A percentile compares a stretch with the other conserved stretches of the same genome.
Evolutionary conservation across 2,888 invertebrate species (phyloP).

Genomic region (Chymomyza procnemis): DNA sequence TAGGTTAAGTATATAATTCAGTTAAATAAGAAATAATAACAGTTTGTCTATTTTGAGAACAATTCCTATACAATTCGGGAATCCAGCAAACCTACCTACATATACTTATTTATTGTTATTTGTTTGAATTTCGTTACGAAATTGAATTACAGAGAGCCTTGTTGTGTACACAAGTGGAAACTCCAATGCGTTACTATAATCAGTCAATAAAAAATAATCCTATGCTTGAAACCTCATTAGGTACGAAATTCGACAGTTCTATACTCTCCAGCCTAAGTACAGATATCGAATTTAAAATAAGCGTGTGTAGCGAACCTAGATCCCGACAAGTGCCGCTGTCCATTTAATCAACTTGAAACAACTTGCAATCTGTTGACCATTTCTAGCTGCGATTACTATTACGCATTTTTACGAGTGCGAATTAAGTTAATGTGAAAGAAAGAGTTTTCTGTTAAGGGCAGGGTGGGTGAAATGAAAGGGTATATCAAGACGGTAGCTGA

Average conservation of each 20-base stretch:
- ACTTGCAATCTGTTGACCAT: not conserved
- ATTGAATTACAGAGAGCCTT: slow-evolving; percentile 25
- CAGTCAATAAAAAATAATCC: not conserved
- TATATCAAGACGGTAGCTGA: not conserved
- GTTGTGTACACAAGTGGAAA: not conserved
- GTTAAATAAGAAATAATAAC: too few relatives aligned
- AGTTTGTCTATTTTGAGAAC: too few relatives aligned
- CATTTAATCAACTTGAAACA: slow-evolving; percentile 3
- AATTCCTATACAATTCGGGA: not conserved
- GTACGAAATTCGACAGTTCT: too few relatives aligned
- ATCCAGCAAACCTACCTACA: slow-evolving; percentile 11
- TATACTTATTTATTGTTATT: slow-evolving; percentile 5
- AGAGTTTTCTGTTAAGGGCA: not conserved
- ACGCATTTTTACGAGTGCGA: slow-evolving; percentile 49
- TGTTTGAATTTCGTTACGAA: slow-evolving; percentile 22
- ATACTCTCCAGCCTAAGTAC: too few relatives aligned
- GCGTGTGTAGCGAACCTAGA: too few relatives aligned
- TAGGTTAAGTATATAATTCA: too few relatives aligned
- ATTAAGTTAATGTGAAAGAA: not conserved
- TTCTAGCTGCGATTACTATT: slow-evolving; percentile 43
- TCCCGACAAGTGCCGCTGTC: not conserved
- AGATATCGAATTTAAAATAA: too few relatives aligned
- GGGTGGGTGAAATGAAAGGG: not conserved
- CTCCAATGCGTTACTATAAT: not conserved
- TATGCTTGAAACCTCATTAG: not conserved